Conservation (phyloP, 2,113 vertebrate species). For the Coregonus clupeaformis region DNA sequence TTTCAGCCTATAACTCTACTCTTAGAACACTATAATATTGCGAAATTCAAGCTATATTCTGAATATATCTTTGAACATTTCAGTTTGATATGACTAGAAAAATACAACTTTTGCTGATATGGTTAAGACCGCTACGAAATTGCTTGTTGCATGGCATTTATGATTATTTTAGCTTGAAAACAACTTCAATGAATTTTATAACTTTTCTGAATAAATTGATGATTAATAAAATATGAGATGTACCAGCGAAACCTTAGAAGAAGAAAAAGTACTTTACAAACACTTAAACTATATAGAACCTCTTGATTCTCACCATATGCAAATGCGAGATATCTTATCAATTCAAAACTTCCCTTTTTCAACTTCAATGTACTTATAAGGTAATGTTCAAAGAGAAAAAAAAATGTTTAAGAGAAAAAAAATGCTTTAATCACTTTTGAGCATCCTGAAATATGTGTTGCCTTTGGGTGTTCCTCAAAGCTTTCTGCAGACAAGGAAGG, state of each 20-base stretch:
- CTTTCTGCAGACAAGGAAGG: slow-evolving; percentile 9
- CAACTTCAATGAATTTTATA: slow-evolving; percentile 13
- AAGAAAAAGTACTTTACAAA: slow-evolving; percentile 32
- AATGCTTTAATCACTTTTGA: not conserved
- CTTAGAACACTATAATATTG: too few species aligned
- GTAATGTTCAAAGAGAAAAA: not conserved
- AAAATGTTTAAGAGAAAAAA: not conserved
- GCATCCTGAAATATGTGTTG: not conserved
- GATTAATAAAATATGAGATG: slow-evolving; percentile 49
- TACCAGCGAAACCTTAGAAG: slow-evolving; percentile 47
- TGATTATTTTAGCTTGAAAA: slow-evolving; percentile 11
- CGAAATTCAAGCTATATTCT: too few species aligned
- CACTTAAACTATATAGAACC: slow-evolving; percentile 43
- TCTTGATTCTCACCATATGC: slow-evolving; percentile 32
- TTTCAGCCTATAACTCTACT: too few species aligned
- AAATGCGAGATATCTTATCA: slow-evolving; percentile 27
- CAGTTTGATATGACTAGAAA: too few species aligned
- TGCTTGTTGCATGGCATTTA: not conserved
- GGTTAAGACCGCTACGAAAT: not conserved
- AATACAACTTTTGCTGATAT: not conserved
- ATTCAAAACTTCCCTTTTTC: slow-evolving; percentile 16
- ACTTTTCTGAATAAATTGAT: slow-evolving; percentile 8
- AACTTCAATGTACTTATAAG: slow-evolving; percentile 6
- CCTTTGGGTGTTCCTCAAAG: slow-evolving; percentile 19
- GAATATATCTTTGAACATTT: too few species aligned